Conservation (phyloP, 2,113 vertebrate genomes). For the Saguinus midas region DNA sequence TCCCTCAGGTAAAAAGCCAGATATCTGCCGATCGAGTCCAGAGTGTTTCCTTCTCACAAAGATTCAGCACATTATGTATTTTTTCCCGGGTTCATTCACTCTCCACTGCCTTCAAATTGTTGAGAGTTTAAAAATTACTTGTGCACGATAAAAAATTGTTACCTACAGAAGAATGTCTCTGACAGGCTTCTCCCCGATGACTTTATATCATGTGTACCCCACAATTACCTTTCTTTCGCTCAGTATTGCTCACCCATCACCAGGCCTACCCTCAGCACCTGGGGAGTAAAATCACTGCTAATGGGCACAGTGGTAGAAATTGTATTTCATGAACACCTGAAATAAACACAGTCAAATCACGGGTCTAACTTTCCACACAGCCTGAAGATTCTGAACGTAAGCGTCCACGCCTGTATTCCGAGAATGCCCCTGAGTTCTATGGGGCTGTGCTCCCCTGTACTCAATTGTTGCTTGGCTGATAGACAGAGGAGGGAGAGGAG, state of each 20-base stretch:
- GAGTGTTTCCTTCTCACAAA: accelerated
- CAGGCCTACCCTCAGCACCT: no score
- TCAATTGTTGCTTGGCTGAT: accelerated
- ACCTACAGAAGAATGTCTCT: not conserved
- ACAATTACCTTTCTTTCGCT: not conserved
- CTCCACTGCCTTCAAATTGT: not conserved
- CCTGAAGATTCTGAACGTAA: not conserved
- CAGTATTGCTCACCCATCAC: accelerated
- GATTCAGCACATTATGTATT: accelerated
- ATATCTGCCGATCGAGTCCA: accelerated
- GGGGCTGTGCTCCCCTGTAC: not conserved
- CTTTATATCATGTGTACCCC: not conserved
- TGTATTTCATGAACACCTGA: accelerated
- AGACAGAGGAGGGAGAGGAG: not conserved
- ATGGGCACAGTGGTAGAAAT: accelerated
- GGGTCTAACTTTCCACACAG: not conserved
- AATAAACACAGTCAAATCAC: not conserved
- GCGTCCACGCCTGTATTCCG: accelerated
- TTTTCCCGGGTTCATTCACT: not conserved
- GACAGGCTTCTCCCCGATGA: accelerated
- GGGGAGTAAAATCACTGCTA: accelerated
- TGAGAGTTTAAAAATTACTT: not conserved
- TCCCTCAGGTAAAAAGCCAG: not conserved
- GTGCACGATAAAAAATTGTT: not conserved
- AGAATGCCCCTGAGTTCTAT: not conserved